Base-by-base conservation (phyloP, 2,113 vertebrate genomes). In the Tringa solitaria region DNA sequence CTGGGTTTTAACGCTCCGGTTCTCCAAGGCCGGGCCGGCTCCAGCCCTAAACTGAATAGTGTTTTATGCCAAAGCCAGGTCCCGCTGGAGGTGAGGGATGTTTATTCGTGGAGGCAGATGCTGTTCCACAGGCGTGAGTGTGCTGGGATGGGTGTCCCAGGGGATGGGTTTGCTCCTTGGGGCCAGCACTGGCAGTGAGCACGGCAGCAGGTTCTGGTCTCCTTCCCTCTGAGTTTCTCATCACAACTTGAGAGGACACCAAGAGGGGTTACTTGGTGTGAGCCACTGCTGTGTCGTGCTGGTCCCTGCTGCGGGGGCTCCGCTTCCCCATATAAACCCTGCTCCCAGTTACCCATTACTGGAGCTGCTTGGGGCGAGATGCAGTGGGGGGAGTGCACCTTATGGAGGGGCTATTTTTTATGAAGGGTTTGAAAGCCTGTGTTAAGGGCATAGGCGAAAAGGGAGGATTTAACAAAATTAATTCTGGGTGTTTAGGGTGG, bases 191-290 rank as follows among this genome's bases (percentile, higher is more conserved):
- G 26, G 72, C 61, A 2, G 73, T 3, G 4, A 21, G 59, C 2
- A 28, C 26, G 56, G 60, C 46, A 8, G 19, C 2, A 23, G 19
- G 24, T 33, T 46, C 19, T 4, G 2, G 8, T 60, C 35, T 56
- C 77, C 45, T 69, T 27, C 24, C 27, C 43, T 56, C 60, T 3
- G 10, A 48, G 39, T 21, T 39, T 57, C 51, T 9, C 13, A 12
- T 57, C 64, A 8, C 30, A 28, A 6, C 16, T 33, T 18, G 56
- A 14, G 37, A 39, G 33, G 46, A 14, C 0, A 2, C 11, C 10
- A 1, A 0, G 4, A 69, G 4, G 59, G 15, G 46, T 43, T 45
- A 8, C 28, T 23, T 5, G 3, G 16, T 1, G 3, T 23, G 60
- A 94, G 39, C 33, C 2, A 3, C 65, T 22, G 45, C 28, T 1